phyloP scores from a whole-genome alignment of 2,113 vertebrate genomes.

The Vulpes lagopus region DNA sequence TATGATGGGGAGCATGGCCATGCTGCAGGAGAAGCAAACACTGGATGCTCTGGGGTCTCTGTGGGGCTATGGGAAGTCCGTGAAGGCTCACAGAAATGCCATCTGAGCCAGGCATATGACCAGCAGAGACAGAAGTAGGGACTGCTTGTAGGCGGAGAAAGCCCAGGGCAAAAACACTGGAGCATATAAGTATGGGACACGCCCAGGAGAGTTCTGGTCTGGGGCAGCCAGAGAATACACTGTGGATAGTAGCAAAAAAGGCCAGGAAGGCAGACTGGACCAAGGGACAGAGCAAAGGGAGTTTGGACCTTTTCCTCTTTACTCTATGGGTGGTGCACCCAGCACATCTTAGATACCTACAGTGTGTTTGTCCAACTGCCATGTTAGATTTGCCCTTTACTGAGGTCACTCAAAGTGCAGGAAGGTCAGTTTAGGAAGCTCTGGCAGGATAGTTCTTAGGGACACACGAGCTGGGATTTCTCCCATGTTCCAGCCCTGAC shows the following conservation, averaged over 20 bases:
- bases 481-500: not conserved
- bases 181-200: not conserved
- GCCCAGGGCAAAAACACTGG: not conserved
- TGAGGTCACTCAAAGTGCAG: rapidly evolving
- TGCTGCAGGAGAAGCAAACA: not conserved
- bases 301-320: not conserved
- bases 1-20: rapidly evolving
- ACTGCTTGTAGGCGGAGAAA: not conserved
- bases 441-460: not conserved
- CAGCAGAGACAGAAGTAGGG: not conserved
- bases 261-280: not conserved
- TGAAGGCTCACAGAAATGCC: not conserved
- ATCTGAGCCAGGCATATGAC: not conserved
- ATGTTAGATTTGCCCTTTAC: not conserved
- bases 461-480: rapidly evolving
- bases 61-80: not conserved
- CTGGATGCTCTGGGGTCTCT: not conserved
- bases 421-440: not conserved
- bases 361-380: not conserved
- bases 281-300: not conserved
- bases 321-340: not conserved
- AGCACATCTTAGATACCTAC: not conserved
- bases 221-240: not conserved
- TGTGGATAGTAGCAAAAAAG: not conserved
- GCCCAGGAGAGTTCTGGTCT: not conserved